Evolutionary conservation across 2,797 vertebrate genomes (phyloP).

Genomic region (Melanotaenia maccullochi): DNA sequence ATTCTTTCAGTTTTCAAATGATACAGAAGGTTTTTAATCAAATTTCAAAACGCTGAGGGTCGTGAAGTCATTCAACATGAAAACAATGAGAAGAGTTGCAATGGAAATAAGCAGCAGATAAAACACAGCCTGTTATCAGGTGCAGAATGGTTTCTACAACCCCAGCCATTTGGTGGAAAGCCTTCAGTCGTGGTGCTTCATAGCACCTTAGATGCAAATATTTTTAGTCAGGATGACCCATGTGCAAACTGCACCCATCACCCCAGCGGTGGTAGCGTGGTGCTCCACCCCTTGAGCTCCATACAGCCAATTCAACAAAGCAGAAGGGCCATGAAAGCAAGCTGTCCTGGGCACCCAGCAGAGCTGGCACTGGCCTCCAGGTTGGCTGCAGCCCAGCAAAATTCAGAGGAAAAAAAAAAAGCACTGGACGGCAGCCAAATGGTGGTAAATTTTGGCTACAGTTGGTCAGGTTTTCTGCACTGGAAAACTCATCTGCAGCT

Average conservation of each 20-base stretch:
- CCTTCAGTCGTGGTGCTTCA: constrained; percentile 16
- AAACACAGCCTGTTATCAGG: not conserved
- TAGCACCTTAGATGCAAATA: constrained; percentile 52
- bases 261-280: constrained; percentile 37
- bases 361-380: constrained; percentile 51
- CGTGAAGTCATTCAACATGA: constrained; percentile 13
- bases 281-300: constrained; percentile 42
- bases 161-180: constrained; percentile 24
- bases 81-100: not conserved
- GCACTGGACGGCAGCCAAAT: constrained; percentile 55
- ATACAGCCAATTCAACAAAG: constrained; percentile 51
- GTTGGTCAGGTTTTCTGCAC: constrained; percentile 42
- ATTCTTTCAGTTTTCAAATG: constrained; percentile 17
- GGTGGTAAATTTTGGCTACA: constrained; percentile 46
- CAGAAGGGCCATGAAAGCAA: constrained; percentile 55
- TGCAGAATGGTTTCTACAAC: constrained; percentile 19
- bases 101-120: not conserved
- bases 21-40: constrained; percentile 41
- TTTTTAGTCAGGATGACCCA: constrained; percentile 58
- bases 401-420: constrained; percentile 17
- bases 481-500: constrained; percentile 19
- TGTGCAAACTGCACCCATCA: constrained; percentile 51
- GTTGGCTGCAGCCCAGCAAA: constrained; percentile 54
- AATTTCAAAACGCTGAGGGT: constrained; percentile 29
- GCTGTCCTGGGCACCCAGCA: constrained; percentile 49